These are phyloP conservation scores for Cettia cetti DNA, from an alignment of 2,113 vertebrate genomes.

Conservation along the genomic window DNA sequence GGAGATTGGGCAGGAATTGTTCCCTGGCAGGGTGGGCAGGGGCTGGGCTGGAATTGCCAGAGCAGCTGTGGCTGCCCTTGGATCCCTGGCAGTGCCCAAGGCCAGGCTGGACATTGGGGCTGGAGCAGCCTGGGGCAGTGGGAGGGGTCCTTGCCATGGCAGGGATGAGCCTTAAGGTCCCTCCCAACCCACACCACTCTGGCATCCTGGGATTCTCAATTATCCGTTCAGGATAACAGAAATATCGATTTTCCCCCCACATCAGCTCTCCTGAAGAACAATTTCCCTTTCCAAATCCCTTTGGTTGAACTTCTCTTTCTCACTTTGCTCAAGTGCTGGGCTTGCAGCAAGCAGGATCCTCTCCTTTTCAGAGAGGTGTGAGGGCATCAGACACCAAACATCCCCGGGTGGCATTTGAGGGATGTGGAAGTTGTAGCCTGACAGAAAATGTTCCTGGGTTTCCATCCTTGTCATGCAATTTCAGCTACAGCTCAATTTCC, in stretches of 20 bases:
- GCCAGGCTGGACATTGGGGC: not conserved
- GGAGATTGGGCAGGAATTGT: not conserved
- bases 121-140: not conserved
- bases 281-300: not conserved
- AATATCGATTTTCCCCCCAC: not conserved
- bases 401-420: not conserved
- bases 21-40: not conserved
- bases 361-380: not conserved
- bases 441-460: not conserved
- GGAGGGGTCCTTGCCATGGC: not conserved
- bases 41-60: not conserved
- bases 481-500: not conserved
- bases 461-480: not conserved
- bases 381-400: not conserved
- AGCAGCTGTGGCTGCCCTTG: not conserved
- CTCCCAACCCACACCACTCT: not conserved
- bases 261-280: not conserved
- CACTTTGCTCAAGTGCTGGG: not conserved
- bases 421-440: not conserved
- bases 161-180: not conserved
- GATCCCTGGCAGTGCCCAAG: not conserved
- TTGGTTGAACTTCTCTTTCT: not conserved
- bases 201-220: not conserved
- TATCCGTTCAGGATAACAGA: not conserved
- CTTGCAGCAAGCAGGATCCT: not conserved